phyloP scores from a whole-genome alignment of 2,888 invertebrate species.

The Cremastinae sp. region DNA sequence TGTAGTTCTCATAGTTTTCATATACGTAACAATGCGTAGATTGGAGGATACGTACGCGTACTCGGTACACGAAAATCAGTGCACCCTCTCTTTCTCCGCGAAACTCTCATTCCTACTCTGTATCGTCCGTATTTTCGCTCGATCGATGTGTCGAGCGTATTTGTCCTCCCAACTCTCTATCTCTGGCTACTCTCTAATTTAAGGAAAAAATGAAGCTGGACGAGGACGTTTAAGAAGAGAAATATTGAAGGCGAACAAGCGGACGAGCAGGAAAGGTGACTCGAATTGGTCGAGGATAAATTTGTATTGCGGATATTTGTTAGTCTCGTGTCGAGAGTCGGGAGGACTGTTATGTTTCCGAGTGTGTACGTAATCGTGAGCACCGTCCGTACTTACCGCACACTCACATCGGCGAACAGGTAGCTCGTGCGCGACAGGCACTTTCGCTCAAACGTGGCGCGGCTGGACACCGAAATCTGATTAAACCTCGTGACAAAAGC shows the following conservation, averaged over 20 bases:
- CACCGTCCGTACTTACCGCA: slow-evolving; percentile 79
- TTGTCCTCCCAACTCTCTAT: background rate
- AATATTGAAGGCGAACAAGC: no score
- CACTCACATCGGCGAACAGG: slow-evolving; percentile 76
- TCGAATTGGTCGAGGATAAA: no score
- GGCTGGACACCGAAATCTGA: slow-evolving; percentile 32
- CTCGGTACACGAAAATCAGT: slow-evolving; percentile 68
- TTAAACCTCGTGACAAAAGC: background rate
- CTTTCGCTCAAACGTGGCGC: slow-evolving; percentile 20
- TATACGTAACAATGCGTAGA: slow-evolving; percentile 76
- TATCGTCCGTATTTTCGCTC: slow-evolving; percentile 17
- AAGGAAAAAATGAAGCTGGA: no score
- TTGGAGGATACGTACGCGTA: slow-evolving; percentile 76
- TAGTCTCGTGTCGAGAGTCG: no score
- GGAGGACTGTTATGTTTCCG: background rate
- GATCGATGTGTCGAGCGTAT: slow-evolving; percentile 2
- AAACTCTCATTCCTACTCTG: slow-evolving; percentile 31
- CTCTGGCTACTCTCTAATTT: no score
- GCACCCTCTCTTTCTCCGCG: slow-evolving; percentile 37
- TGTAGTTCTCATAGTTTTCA: slow-evolving; percentile 65
- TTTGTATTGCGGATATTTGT: no score
- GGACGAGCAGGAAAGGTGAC: no score
- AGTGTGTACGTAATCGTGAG: slow-evolving; percentile 61
- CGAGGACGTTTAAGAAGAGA: no score
- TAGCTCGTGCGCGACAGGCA: slow-evolving; percentile 75